A percentile compares a stretch with the other conserved stretches of the same genome.
Conservation (phyloP, 2,113 vertebrate species). For the Phaethornis superciliosus region DNA sequence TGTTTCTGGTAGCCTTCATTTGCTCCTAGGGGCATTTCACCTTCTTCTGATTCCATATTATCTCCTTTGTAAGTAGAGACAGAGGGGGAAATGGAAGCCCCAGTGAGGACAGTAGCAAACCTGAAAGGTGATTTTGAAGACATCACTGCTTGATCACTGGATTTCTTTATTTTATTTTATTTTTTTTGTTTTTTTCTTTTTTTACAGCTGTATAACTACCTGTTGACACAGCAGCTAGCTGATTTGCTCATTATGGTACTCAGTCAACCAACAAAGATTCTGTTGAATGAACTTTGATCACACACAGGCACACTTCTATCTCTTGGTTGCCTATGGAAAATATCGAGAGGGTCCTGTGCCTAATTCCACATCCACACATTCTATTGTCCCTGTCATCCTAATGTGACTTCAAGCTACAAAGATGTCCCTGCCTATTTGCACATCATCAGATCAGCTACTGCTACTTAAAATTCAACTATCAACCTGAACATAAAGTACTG, state of each 20-base stretch:
- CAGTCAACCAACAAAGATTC: background rate
- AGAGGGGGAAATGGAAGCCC: background rate
- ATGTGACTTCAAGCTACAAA: background rate
- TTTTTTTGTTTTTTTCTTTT: background rate
- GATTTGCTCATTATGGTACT: background rate
- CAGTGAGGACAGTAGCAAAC: background rate
- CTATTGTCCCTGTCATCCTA: background rate
- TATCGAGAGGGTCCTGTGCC: background rate
- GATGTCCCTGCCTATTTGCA: background rate
- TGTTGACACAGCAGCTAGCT: background rate
- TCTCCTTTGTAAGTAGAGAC: background rate
- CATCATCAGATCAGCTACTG: background rate
- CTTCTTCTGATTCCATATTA: background rate
- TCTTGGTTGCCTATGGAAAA: background rate
- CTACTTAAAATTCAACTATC: background rate
- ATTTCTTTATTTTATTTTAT: background rate
- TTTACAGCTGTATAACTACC: fast-evolving
- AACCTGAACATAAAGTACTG: background rate
- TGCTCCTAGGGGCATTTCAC: background rate
- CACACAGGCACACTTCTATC: background rate
- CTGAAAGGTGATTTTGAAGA: background rate
- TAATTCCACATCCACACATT: background rate
- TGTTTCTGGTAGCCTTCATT: background rate
- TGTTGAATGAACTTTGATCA: background rate
- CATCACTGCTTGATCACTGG: background rate